phyloP scores from a whole-genome alignment of 2,113 vertebrate species.

The Pluvianellus socialis region DNA sequence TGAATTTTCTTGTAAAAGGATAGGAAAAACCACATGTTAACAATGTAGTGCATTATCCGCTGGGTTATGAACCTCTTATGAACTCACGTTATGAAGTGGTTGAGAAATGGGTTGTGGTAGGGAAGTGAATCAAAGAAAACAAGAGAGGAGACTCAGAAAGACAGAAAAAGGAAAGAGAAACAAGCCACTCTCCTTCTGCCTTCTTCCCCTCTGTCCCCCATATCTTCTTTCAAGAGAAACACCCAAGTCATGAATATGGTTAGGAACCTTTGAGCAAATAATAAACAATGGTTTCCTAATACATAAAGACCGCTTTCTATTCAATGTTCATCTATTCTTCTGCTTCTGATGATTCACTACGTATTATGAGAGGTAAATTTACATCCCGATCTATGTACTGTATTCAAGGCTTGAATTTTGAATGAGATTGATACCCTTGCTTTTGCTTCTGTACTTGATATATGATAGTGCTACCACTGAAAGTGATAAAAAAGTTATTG shows the following conservation, averaged over 20 bases:
- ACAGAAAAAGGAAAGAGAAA: background rate
- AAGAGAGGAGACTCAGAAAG: background rate
- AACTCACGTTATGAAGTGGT: background rate
- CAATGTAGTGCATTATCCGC: background rate
- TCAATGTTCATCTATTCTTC: background rate
- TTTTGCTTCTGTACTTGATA: background rate
- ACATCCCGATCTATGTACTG: background rate
- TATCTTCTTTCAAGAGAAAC: background rate
- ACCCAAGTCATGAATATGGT: background rate
- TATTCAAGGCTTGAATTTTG: background rate
- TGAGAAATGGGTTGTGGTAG: background rate
- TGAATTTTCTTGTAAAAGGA: background rate
- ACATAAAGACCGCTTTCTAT: background rate
- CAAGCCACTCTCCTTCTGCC: background rate
- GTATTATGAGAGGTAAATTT: background rate
- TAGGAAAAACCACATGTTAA: background rate
- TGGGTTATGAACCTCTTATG: constrained; percentile 10
- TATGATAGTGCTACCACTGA: background rate
- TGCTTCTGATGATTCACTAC: background rate
- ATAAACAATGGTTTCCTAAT: background rate
- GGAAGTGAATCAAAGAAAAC: background rate
- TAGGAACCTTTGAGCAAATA: background rate
- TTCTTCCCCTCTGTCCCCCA: rapidly evolving
- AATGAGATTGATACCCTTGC: background rate
- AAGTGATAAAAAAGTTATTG: background rate